Evolutionary conservation across 2,113 vertebrate genomes (phyloP).

Genomic region (Grallaria varia): DNA sequence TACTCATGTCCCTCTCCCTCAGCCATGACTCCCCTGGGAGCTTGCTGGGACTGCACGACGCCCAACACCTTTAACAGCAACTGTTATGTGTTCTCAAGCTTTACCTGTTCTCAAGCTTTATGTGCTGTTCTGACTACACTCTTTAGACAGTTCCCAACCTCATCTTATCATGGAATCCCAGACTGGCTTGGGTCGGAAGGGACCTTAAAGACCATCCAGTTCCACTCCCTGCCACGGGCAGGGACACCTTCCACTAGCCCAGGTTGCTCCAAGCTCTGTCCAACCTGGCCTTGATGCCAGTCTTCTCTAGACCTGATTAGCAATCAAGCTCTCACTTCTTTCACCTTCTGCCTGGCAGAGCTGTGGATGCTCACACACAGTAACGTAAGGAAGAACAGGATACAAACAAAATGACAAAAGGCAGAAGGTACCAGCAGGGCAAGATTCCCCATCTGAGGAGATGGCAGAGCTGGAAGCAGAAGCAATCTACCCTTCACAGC

Average conservation of each 20-base stretch:
- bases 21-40: not conserved
- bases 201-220: not conserved
- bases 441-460: not conserved
- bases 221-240: not conserved
- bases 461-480: not conserved
- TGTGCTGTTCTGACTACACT: not conserved
- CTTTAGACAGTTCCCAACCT: not conserved
- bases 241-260: not conserved
- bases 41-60: fast-evolving
- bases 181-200: not conserved
- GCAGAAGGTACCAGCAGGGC: not conserved
- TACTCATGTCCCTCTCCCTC: not conserved
- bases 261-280: not conserved
- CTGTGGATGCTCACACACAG: not conserved
- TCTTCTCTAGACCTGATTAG: not conserved
- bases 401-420: not conserved
- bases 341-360: not conserved
- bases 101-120: not conserved
- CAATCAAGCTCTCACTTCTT: not conserved
- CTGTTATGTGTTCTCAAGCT: not conserved
- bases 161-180: not conserved
- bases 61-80: not conserved
- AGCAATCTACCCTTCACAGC: not conserved
- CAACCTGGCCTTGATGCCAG: not conserved
- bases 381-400: not conserved